Evolutionary conservation across 2,113 vertebrate species (phyloP).

Genomic region (Oenanthe melanoleuca): DNA sequence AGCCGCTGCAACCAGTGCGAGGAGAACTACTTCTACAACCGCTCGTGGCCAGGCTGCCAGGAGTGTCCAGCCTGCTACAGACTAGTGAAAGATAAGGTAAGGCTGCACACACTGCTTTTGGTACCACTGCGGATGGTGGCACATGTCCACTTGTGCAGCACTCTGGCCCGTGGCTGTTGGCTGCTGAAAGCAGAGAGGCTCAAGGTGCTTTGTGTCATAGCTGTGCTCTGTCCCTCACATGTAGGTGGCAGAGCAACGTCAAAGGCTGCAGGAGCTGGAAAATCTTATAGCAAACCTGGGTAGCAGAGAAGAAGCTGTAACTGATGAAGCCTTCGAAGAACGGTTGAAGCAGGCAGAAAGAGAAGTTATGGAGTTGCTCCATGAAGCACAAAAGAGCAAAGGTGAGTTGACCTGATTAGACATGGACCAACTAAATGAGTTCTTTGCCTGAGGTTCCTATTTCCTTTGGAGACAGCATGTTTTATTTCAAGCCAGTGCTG

Average conservation of each 20-base stretch:
- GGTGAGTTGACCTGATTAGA: conserved; percentile 69
- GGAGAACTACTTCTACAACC: conserved; percentile 98
- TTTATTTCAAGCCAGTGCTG: not conserved
- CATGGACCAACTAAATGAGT: not conserved
- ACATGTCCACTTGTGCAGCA: fast-evolving
- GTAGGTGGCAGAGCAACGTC: conserved; percentile 91
- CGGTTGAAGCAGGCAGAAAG: conserved; percentile 89
- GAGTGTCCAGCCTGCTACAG: conserved; percentile 95
- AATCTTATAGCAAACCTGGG: conserved; percentile 88
- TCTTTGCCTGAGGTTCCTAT: not conserved
- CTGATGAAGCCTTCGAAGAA: conserved; percentile 92
- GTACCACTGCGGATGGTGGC: not conserved
- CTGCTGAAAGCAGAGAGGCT: not conserved
- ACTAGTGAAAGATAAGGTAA: conserved; percentile 93
- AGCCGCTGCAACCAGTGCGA: conserved; percentile 93
- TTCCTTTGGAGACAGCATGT: not conserved
- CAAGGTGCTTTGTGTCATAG: not conserved
- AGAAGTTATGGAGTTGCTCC: conserved; percentile 86
- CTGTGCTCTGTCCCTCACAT: not conserved
- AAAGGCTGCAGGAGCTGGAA: conserved; percentile 90
- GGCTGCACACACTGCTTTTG: not conserved
- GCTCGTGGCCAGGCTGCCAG: conserved; percentile 90
- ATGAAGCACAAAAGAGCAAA: conserved; percentile 90
- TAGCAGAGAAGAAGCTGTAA: conserved; percentile 82
- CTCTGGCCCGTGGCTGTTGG: fast-evolving